These are phyloP conservation scores for Siniperca undulata DNA, from an alignment of 2,797 vertebrate genomes.

Conservation along the genomic window DNA sequence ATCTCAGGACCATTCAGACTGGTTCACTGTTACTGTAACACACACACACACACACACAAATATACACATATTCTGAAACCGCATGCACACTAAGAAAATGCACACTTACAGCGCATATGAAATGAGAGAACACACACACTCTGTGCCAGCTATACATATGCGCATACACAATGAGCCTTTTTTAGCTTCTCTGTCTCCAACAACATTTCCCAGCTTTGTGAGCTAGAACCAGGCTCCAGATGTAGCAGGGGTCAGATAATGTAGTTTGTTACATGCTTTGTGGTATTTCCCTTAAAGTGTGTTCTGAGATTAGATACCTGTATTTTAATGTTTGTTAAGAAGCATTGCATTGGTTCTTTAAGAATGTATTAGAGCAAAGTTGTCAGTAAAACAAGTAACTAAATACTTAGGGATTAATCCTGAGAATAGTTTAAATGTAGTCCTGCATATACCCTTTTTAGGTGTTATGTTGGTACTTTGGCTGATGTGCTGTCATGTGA, in stretches of 20 bases:
- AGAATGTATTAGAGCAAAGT: not conserved
- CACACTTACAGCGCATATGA: not conserved
- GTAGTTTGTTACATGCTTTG: slow-evolving; percentile 9
- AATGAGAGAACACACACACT: slow-evolving; percentile 1
- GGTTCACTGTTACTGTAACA: not conserved
- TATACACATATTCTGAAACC: not conserved
- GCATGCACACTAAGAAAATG: not conserved
- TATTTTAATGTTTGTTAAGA: not conserved
- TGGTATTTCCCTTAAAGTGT: slow-evolving; percentile 12
- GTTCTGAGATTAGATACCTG: slow-evolving; percentile 13
- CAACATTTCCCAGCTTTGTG: slow-evolving; percentile 41
- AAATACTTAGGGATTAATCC: not conserved
- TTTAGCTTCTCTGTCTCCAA: not conserved
- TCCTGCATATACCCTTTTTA: no score
- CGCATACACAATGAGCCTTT: not conserved
- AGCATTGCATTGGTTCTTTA: not conserved
- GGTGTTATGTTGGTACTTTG: not conserved
- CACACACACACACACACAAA: not conserved
- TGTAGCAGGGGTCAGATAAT: slow-evolving; percentile 14
- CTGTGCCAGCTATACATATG: not conserved
- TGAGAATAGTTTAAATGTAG: not conserved
- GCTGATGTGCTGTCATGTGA: not conserved
- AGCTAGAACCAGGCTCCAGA: slow-evolving; percentile 39
- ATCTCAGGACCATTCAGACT: slow-evolving; percentile 12
- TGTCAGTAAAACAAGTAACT: not conserved